Evolutionary conservation across 2,113 vertebrate species (phyloP).

Genomic region (Tichodroma muraria): DNA sequence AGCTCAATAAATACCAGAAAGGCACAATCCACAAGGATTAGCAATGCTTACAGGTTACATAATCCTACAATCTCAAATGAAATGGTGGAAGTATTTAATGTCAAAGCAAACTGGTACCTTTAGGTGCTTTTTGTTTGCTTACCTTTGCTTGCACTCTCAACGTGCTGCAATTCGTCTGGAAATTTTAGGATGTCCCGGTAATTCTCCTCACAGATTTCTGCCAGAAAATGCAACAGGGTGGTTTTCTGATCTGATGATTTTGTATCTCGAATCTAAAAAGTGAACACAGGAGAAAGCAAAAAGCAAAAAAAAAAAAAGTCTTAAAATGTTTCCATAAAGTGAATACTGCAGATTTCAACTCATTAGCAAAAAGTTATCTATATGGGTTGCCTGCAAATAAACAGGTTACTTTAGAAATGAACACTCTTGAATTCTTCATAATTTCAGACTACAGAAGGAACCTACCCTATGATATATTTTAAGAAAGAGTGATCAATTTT

Average conservation of each 20-base stretch:
- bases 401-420: rapidly evolving
- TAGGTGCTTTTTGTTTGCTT: neutral
- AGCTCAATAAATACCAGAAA: neutral
- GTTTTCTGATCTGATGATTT: slow-evolving; percentile 89
- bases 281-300: neutral
- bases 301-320: too few relatives aligned
- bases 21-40: neutral
- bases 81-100: neutral
- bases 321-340: neutral
- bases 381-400: neutral
- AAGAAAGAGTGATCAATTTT: neutral
- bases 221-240: slow-evolving; percentile 90
- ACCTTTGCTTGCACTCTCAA: slow-evolving; percentile 96
- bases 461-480: neutral
- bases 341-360: neutral
- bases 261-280: slow-evolving; percentile 88
- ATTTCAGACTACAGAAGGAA: neutral
- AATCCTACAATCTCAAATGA: neutral
- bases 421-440: neutral
- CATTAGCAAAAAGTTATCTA: neutral
- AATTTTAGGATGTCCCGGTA: slow-evolving; percentile 85
- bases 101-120: neutral
- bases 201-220: slow-evolving; percentile 87
- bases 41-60: neutral
- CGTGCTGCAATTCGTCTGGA: slow-evolving; percentile 88